Evolutionary conservation across 2,113 vertebrate species (phyloP), one percentile per base, ranked within the genome.

Genomic region (Seriola dumerili): DNA sequence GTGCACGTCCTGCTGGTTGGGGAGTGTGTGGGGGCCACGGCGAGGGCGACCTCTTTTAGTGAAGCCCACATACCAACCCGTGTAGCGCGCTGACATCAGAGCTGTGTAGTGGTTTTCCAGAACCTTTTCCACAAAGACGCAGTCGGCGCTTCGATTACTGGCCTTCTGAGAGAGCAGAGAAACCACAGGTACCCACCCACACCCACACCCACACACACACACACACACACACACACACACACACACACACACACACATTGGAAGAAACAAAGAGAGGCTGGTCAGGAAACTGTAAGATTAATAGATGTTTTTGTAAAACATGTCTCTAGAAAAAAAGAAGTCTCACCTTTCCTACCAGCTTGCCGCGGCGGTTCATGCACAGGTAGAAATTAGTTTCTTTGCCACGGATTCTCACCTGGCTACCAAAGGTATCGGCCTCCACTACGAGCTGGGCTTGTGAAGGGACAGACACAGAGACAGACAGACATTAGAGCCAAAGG

Each of bases 51-150:
- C 96, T 78, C 92, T 90, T 87, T 96, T 95, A 64, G 94, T 96
- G 82, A 96, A 96, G 78, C 96, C 96, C 78, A 96, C 95, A 40
- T 96, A 96, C 95, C 95, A 96, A 86, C 90, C 96, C 12, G 91
- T 75, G 80, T 96, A 94, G 78, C 95, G 94, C 0, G 95, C 96
- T 2, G 96, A 96, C 95, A 96, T 94, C 83, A 96, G 88, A 55
- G 96, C 96, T 13, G 95, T 96, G 93, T 96, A 96, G 94, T 96
- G 94, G 90, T 96, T 96, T 93, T 96, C 96, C 85, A 96, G 90
- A 67, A 96, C 95, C 90, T 95, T 96, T 86, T 96, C 96, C 84
- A 96, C 94, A 62, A 96, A 96, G 78, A 96, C 95, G 12, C 96
- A 96, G 87, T 96, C 96, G 32, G 86, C 93, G 11, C 94, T 95